phyloP scores from a whole-genome alignment of 1,140 invertebrate species.

The Drosophila kohkoa region DNA sequence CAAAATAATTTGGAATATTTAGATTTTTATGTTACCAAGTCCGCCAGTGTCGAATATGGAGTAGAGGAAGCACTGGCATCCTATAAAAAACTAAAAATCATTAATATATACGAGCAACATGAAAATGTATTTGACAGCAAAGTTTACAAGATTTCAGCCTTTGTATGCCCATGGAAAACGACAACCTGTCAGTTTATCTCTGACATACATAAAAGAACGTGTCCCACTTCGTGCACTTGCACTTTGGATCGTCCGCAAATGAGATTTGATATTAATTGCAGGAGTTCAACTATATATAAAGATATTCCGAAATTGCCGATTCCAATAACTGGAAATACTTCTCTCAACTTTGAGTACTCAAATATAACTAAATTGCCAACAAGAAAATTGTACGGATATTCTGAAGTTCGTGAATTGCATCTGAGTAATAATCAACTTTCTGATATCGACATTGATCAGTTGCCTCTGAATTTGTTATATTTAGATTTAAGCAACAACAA shows the following conservation, averaged over 20 bases:
- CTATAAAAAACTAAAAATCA: background rate
- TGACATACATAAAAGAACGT: background rate
- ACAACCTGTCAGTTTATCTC: background rate
- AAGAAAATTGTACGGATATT: background rate
- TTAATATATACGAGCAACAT: no score
- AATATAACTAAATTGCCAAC: background rate
- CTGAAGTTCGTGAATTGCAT: background rate
- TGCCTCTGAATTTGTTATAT: constrained; percentile 6
- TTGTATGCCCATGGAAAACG: background rate
- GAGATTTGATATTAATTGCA: background rate
- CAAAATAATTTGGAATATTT: background rate
- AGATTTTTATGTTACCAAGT: background rate
- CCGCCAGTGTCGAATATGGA: no score
- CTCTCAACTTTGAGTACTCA: background rate
- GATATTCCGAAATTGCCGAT: background rate
- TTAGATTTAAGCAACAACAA: constrained; percentile 11
- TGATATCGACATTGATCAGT: background rate
- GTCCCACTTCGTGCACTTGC: background rate
- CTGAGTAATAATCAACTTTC: background rate
- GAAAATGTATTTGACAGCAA: no score
- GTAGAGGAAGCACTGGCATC: background rate
- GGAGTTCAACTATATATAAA: background rate
- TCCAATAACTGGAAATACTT: background rate
- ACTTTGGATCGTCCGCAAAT: background rate
- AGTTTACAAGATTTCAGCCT: background rate